Conservation (phyloP, 2,113 vertebrate genomes). For the western clawed frog (Xenopus tropicalis) region DNA sequence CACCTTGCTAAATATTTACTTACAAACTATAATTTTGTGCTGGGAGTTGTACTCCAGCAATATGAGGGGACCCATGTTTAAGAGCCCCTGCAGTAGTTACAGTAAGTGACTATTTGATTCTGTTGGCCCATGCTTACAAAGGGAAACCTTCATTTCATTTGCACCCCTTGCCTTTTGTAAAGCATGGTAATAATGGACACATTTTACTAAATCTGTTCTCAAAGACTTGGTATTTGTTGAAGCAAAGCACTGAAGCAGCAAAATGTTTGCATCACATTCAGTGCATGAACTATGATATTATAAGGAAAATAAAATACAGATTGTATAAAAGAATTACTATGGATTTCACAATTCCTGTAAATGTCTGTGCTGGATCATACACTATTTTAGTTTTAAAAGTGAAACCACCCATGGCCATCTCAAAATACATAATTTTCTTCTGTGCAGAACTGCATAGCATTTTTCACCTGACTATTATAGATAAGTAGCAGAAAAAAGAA, state of each 20-base stretch:
- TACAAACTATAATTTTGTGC: too few species aligned
- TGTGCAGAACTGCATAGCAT: background rate
- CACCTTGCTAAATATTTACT: too few species aligned
- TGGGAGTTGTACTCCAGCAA: too few species aligned
- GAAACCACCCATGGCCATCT: slow-evolving; percentile 21
- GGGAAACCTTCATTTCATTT: too few species aligned
- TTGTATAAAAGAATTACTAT: slow-evolving; percentile 15
- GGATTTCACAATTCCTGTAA: background rate
- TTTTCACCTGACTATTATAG: slow-evolving; percentile 21
- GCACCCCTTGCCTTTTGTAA: too few species aligned
- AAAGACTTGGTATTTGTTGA: too few species aligned
- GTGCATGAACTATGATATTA: slow-evolving; percentile 19
- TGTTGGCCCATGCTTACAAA: too few species aligned
- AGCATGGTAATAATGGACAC: too few species aligned
- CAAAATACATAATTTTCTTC: slow-evolving; percentile 10
- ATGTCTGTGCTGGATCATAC: slow-evolving; percentile 6
- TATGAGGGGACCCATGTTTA: too few species aligned
- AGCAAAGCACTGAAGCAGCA: background rate
- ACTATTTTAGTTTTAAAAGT: slow-evolving; percentile 15
- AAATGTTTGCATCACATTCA: slow-evolving; percentile 33
- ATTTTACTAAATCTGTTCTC: too few species aligned
- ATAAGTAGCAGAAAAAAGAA: slow-evolving; percentile 10
- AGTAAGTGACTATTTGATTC: too few species aligned
- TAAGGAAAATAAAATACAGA: slow-evolving; percentile 14
- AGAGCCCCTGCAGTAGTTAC: too few species aligned